Conservation (phyloP, 2,113 vertebrate species). For the Vireo altiloquus region DNA sequence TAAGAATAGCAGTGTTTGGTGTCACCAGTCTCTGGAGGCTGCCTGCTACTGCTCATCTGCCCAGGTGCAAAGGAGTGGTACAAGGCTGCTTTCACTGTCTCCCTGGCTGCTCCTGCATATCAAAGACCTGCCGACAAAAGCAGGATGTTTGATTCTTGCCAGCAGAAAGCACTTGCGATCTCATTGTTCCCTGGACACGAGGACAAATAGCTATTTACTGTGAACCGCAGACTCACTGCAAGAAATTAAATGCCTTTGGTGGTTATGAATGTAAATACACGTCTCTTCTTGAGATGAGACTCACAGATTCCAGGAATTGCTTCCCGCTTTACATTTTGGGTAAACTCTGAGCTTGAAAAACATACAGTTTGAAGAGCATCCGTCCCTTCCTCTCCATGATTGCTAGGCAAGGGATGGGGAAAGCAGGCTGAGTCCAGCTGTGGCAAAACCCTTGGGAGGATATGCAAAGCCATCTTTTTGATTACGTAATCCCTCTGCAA, state of each 20-base stretch:
- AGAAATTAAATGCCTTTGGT: conserved; percentile 21
- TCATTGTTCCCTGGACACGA: neutral
- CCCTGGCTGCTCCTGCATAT: neutral
- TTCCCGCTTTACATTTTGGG: neutral
- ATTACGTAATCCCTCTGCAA: conserved; percentile 50
- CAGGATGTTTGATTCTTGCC: neutral
- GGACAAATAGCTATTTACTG: conserved; percentile 21
- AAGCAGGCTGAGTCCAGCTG: neutral
- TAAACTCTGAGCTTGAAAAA: neutral
- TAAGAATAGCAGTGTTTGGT: neutral
- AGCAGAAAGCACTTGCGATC: conserved; percentile 23
- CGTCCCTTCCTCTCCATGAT: neutral
- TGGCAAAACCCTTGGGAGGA: neutral
- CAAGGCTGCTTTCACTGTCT: neutral
- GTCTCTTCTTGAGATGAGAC: neutral
- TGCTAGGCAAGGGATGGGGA: neutral
- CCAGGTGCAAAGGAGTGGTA: neutral
- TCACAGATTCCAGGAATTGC: neutral
- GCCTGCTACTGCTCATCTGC: conserved; percentile 7
- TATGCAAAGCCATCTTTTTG: conserved; percentile 25
- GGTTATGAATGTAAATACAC: neutral
- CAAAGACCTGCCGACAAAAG: conserved; percentile 21
- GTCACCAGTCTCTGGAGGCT: neutral
- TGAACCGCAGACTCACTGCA: neutral
- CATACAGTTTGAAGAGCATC: neutral